Evolutionary conservation across 2,113 vertebrate genomes (phyloP).

Genomic region (Perca flavescens): DNA sequence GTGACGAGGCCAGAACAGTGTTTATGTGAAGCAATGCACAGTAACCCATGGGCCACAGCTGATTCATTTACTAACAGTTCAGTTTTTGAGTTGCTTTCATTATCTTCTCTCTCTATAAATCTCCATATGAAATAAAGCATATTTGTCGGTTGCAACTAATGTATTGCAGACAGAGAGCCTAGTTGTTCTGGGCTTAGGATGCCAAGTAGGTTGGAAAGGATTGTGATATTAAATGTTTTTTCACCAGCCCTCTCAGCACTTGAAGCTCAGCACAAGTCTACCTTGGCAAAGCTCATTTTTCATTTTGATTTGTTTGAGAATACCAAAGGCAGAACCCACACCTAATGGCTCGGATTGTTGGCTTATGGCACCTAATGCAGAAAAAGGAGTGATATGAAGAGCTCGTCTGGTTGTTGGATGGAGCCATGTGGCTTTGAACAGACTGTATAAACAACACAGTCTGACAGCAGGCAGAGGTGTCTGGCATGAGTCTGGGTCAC

Average conservation of each 20-base stretch:
- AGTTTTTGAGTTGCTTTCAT: constrained; percentile 50
- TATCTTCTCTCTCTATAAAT: constrained; percentile 46
- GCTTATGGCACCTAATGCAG: constrained; percentile 65
- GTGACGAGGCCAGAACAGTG: constrained; percentile 57
- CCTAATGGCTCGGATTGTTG: constrained; percentile 61
- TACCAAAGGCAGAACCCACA: constrained; percentile 61
- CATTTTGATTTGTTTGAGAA: constrained; percentile 80
- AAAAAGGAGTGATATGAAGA: constrained; percentile 69
- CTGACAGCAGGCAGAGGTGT: constrained; percentile 78
- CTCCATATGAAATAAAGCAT: constrained; percentile 43
- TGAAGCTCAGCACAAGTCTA: constrained; percentile 45
- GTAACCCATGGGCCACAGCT: constrained; percentile 64
- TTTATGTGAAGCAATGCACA: constrained; percentile 64
- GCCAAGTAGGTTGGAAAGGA: constrained; percentile 41
- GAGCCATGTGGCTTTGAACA: constrained; percentile 67
- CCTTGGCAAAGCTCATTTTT: constrained; percentile 73
- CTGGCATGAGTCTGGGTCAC: constrained; percentile 72
- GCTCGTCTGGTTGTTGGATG: constrained; percentile 64
- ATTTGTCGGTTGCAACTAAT: constrained; percentile 53
- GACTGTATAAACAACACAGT: constrained; percentile 78
- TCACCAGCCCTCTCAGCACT: constrained; percentile 39
- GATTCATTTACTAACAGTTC: constrained; percentile 67
- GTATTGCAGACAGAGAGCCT: constrained; percentile 44
- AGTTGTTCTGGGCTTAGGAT: constrained; percentile 32
- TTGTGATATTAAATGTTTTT: constrained; percentile 53